Evolutionary conservation across 2,113 vertebrate genomes (phyloP).

Genomic region (Naja naja): DNA sequence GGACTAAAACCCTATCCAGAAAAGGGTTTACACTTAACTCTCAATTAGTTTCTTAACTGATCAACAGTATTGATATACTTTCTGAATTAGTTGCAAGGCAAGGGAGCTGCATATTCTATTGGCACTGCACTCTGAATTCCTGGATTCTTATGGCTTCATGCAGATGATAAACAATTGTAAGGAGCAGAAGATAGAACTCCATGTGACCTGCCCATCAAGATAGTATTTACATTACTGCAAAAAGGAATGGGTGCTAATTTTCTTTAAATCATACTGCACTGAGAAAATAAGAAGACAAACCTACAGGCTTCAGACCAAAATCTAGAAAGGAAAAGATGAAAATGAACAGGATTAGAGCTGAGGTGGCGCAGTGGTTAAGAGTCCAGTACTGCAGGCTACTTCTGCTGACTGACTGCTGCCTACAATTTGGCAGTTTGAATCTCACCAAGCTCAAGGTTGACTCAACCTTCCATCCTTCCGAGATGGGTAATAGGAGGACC

Average conservation of each 20-base stretch:
- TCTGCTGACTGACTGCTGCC: no score
- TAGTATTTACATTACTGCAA: not conserved
- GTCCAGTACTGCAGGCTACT: no score
- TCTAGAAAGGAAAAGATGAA: not conserved
- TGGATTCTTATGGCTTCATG: not conserved
- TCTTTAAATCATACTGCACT: not conserved
- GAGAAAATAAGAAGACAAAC: not conserved
- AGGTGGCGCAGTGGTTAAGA: no score
- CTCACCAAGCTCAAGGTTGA: no score
- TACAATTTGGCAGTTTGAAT: no score
- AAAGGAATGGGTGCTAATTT: not conserved
- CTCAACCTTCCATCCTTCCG: no score
- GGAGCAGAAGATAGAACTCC: not conserved
- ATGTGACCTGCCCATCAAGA: not conserved
- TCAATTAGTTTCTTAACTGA: not conserved
- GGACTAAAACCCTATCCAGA: not conserved
- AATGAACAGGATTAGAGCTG: not conserved
- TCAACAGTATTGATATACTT: not conserved
- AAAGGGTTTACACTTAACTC: not conserved
- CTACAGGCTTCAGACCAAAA: not conserved
- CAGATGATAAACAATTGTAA: not conserved
- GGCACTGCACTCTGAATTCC: conserved; percentile 27
- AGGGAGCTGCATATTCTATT: not conserved
- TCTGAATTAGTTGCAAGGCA: not conserved
- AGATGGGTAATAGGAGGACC: no score